Base-by-base conservation (phyloP, 2,797 vertebrate species). In the Pipistrellus kuhlii region DNA sequence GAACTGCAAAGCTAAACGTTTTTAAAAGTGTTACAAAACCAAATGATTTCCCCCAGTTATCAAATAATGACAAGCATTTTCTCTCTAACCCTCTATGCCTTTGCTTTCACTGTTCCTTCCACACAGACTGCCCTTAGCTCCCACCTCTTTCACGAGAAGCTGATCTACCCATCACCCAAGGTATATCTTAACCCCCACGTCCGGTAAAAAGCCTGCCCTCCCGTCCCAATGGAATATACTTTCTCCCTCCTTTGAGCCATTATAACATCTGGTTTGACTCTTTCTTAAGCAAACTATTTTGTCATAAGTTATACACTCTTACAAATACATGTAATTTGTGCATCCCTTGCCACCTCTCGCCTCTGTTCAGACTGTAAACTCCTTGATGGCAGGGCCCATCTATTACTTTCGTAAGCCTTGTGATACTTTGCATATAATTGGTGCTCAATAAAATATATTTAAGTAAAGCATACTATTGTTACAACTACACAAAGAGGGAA, bases 1-100 rank as follows among this genome's bases (percentile, higher is more conserved):
- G 96, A 95, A 97, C 91, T 95, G 98, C 97, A 96, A 98, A 97
- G 92, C 98, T 98, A 96, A 97, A 97, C 83, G 95, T 93, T 95
- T 89, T 93, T 93, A 38, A 7, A 48, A 88, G n/a, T 85, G 59
- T 95, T 97, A 97, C 82, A 93, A 85, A 87, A 66, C 75, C 84
- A 94, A 89, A 77, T 30, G 73, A 77, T 86, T 81, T 95, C 2
- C 38, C 8, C 20, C 8, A 68, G 80, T 80, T 68, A 77, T 30
- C 72, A 85, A 87, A n/a, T 48, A 94, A 90, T 44, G n/a, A 88
- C 21, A 77, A 75, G 32, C 2, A 41, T 64, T 88, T 88, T 86
- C 66, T 57, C 76, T 8, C 69, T 88, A 84, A 35, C 48, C 17
- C 20, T 81, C 82, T 77, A 64, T 27, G 30, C 13, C 68, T 84